phyloP scores from a whole-genome alignment of 2,113 vertebrate species.

The Nibea albiflora region DNA sequence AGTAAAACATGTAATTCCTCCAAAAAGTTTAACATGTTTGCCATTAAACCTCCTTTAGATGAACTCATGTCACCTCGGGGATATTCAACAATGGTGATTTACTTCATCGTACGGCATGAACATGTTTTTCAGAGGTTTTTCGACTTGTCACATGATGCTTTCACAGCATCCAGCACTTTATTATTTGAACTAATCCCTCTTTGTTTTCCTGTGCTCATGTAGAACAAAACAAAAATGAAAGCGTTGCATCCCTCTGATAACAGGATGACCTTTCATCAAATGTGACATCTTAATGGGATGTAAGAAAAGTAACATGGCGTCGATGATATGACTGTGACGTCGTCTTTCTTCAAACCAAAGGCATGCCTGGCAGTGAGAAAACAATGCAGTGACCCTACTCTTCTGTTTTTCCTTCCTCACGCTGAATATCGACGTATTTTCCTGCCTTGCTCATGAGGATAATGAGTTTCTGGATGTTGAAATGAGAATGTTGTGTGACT shows the following conservation, averaged over 20 bases:
- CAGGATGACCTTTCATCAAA: constrained; percentile 60
- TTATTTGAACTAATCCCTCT: neutral
- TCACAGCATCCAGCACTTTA: neutral
- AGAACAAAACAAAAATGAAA: constrained; percentile 60
- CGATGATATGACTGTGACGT: constrained; percentile 59
- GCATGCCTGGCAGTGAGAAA: constrained; percentile 58
- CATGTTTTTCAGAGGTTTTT: constrained; percentile 55
- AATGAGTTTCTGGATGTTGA: constrained; percentile 63
- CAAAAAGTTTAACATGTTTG: constrained; percentile 58
- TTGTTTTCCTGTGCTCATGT: constrained; percentile 33
- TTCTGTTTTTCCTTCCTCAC: constrained; percentile 21
- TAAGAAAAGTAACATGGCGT: constrained; percentile 55
- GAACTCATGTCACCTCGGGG: constrained; percentile 40
- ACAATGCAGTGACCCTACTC: constrained; percentile 49
- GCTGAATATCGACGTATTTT: constrained; percentile 12
- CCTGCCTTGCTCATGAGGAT: constrained; percentile 49
- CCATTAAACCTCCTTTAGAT: constrained; percentile 39
- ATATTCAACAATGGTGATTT: constrained; percentile 44
- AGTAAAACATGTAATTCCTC: constrained; percentile 28
- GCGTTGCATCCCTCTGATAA: constrained; percentile 24
- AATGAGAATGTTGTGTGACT: constrained; percentile 74
- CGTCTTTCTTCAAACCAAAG: constrained; percentile 61
- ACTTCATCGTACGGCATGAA: constrained; percentile 32
- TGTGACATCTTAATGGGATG: constrained; percentile 42
- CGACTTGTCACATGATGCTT: constrained; percentile 8